Conservation (phyloP, 2,797 vertebrate genomes). For the Loris lydekkerianus region DNA sequence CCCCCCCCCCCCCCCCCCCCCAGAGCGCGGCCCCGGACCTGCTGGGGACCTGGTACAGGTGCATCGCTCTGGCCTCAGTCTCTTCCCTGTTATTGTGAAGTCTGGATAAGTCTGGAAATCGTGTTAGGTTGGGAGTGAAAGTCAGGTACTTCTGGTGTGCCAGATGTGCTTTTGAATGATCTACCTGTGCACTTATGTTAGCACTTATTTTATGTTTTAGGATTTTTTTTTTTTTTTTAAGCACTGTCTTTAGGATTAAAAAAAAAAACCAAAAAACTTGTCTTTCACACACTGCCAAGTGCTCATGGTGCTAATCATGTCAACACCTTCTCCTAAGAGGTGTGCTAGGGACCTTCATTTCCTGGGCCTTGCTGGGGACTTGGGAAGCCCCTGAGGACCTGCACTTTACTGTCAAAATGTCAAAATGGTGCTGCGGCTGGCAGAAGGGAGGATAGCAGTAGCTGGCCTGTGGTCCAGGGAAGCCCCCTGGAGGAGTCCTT, state of each 20-base stretch:
- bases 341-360: accelerated
- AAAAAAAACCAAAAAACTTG: background rate
- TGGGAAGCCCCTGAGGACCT: background rate
- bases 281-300: background rate
- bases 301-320: background rate
- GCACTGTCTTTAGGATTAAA: background rate
- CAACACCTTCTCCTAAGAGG: background rate
- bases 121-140: background rate
- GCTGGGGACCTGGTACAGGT: background rate
- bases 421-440: background rate
- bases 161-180: background rate
- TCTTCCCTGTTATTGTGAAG: background rate
- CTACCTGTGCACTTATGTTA: background rate
- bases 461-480: background rate
- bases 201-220: background rate
- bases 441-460: background rate
- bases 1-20: no score
- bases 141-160: background rate
- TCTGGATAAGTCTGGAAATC: background rate
- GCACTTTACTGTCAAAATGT: background rate
- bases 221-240: background rate
- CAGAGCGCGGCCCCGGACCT: no score
- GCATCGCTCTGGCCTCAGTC: background rate
- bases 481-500: background rate
- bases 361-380: background rate